phyloP scores from a whole-genome alignment of 1,140 invertebrate genomes.

The Pseudomyrmex sp. region DNA sequence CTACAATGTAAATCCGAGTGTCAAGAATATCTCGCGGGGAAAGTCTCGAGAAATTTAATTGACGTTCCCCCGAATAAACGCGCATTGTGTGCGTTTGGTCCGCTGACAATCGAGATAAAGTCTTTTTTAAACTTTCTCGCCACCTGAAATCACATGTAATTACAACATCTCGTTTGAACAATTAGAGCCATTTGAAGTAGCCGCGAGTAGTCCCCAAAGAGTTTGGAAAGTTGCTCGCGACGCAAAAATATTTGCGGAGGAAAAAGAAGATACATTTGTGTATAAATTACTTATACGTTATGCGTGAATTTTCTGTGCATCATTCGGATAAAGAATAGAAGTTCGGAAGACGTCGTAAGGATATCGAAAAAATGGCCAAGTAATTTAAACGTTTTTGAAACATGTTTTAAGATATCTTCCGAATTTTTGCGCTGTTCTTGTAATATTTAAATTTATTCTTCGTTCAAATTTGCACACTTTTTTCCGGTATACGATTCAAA shows the following conservation, averaged over 20 bases:
- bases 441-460: no score
- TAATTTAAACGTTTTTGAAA: no score
- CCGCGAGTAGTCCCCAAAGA: no score
- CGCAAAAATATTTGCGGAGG: neutral
- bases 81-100: constrained; percentile 56
- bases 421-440: no score
- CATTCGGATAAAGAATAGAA: no score
- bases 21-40: constrained; percentile 12
- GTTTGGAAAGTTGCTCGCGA: constrained; percentile 11
- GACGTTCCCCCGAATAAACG: neutral
- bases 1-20: no score
- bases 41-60: constrained; percentile 61
- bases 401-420: no score
- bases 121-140: constrained; percentile 54
- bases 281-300: neutral
- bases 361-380: no score
- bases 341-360: no score
- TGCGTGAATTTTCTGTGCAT: no score
- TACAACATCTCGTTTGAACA: constrained; percentile 26
- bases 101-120: constrained; percentile 19
- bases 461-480: no score
- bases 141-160: neutral
- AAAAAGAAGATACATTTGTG: neutral
- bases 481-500: no score
- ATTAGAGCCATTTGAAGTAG: neutral